phyloP scores from a whole-genome alignment of 2,113 vertebrate genomes.

The Fulica atra region DNA sequence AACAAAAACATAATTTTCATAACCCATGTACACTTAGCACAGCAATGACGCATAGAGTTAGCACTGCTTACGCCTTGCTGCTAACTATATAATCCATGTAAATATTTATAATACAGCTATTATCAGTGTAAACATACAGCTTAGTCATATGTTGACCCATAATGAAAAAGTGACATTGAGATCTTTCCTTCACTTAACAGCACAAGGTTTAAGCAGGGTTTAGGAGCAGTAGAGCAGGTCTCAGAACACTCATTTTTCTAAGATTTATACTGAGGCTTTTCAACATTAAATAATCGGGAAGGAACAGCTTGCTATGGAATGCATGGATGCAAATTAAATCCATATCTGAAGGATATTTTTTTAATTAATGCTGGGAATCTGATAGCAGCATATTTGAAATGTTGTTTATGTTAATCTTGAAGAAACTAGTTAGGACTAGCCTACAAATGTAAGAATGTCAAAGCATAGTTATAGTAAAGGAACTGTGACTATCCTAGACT shows the following conservation, averaged over 20 bases:
- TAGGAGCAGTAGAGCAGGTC: neutral
- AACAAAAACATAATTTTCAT: neutral
- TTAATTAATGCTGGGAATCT: constrained; percentile 46
- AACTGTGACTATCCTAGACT: neutral
- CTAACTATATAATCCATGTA: constrained; percentile 54
- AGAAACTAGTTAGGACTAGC: constrained; percentile 37
- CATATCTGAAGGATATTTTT: constrained; percentile 27
- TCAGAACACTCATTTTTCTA: neutral
- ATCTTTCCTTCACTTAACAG: neutral
- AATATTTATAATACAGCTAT: constrained; percentile 56
- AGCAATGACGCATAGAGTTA: neutral
- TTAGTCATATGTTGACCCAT: constrained; percentile 20
- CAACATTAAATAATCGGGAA: neutral
- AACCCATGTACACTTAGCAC: neutral
- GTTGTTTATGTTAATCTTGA: constrained; percentile 28
- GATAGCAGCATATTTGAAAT: constrained; percentile 23
- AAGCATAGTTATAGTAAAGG: neutral
- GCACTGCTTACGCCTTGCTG: constrained; percentile 13
- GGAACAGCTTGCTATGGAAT: neutral
- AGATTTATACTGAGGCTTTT: neutral
- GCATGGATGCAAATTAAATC: constrained; percentile 39
- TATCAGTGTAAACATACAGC: constrained; percentile 52
- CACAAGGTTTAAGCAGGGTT: constrained; percentile 4
- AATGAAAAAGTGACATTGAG: constrained; percentile 52
- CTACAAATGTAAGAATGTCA: neutral